Evolutionary conservation across 2,113 vertebrate genomes (phyloP).

Genomic region (Vulpes lagopus): DNA sequence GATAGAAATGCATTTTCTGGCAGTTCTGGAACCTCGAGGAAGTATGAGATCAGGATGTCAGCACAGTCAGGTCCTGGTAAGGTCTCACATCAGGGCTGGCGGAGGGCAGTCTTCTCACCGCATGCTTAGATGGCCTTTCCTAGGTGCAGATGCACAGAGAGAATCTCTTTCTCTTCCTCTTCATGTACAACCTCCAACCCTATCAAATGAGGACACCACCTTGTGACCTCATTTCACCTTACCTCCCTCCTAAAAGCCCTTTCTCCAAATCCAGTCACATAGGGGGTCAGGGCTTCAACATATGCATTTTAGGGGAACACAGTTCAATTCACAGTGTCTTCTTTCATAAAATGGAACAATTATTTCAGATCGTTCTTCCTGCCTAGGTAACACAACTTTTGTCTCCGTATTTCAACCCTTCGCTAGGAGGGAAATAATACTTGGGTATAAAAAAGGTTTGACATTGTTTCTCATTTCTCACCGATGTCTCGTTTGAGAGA

Average conservation of each 20-base stretch:
- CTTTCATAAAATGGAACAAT: conserved; percentile 9
- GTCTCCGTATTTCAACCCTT: background rate
- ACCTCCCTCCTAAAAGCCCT: background rate
- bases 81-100: background rate
- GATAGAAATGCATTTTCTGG: background rate
- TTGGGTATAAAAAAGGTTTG: background rate
- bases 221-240: background rate
- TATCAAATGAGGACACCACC: background rate
- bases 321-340: background rate
- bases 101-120: background rate
- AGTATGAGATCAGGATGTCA: background rate
- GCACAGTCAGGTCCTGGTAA: background rate
- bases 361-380: background rate
- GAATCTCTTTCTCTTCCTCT: background rate
- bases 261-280: background rate
- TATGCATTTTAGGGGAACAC: background rate
- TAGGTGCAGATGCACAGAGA: background rate
- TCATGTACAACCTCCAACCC: background rate
- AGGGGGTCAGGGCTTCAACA: background rate
- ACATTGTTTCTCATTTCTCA: conserved; percentile 13
- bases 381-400: background rate
- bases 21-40: background rate
- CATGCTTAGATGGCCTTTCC: background rate
- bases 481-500: background rate
- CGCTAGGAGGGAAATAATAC: conserved; percentile 16